These are phyloP conservation scores for Ancistrus triradiatus DNA, from an alignment of 2,113 vertebrate genomes.

Conservation along the genomic window DNA sequence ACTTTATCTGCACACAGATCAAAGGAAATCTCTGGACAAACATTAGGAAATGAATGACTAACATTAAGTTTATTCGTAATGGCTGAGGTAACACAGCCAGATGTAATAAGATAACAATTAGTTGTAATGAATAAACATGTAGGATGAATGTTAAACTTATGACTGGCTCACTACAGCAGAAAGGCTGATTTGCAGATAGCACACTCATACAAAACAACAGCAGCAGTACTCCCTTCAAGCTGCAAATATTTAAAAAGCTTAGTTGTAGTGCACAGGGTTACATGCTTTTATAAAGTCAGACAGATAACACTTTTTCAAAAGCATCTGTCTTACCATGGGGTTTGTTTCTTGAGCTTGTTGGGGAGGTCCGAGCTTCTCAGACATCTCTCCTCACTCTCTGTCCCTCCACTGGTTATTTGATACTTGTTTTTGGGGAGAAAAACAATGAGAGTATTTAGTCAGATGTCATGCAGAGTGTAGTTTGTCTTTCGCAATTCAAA, in stretches of 20 bases:
- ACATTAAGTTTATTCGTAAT: constrained; percentile 12
- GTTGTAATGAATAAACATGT: constrained; percentile 1
- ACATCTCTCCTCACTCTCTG: constrained; percentile 44
- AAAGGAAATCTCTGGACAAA: constrained; percentile 20
- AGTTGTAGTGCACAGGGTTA: constrained; percentile 55
- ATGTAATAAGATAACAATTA: constrained; percentile 3
- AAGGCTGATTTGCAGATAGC: constrained; percentile 9
- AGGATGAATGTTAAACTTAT: constrained; percentile 15
- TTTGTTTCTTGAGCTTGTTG: constrained; percentile 40
- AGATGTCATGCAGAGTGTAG: constrained; percentile 69
- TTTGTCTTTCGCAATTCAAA: constrained; percentile 73
- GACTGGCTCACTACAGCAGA: not conserved
- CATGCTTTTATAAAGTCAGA: constrained; percentile 57
- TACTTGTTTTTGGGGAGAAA: constrained; percentile 71
- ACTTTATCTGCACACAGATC: not conserved
- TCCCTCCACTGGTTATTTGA: constrained; percentile 61
- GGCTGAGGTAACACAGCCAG: not conserved
- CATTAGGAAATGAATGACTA: constrained; percentile 26
- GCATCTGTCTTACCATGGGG: constrained; percentile 43
- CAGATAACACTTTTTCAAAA: constrained; percentile 52
- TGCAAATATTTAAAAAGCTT: constrained; percentile 50
- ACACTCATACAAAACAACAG: not conserved
- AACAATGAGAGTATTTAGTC: constrained; percentile 76
- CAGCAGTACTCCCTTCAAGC: constrained; percentile 10
- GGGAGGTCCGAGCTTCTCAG: constrained; percentile 48